Percentiles rank a stretch among this genome's conserved stretches.
Evolutionary conservation across 2,113 vertebrate genomes (phyloP).

Genomic region (Tenebrosternarchus preto): DNA sequence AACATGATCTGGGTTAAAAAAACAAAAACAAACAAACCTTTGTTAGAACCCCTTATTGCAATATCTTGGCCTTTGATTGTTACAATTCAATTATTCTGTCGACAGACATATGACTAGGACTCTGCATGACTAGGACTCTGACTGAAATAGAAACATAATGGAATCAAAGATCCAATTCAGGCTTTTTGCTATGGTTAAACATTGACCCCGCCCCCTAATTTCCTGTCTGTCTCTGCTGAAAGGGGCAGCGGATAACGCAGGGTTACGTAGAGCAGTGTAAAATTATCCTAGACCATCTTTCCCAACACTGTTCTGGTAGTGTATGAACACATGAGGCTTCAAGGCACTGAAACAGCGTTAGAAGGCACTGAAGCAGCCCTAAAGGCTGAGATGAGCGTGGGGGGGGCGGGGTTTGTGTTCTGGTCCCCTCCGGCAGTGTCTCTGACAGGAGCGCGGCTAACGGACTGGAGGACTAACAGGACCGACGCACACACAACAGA

Average conservation of each 20-base stretch:
- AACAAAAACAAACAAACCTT: constrained; percentile 14
- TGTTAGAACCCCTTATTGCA: constrained; percentile 28
- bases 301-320: not conserved
- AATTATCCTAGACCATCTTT: constrained; percentile 13
- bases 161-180: constrained; percentile 50
- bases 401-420: not conserved
- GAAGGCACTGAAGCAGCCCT: not conserved
- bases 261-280: not conserved
- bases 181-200: constrained; percentile 45
- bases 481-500: constrained; percentile 64
- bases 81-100: constrained; percentile 41
- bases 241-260: constrained; percentile 5
- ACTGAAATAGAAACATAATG: constrained; percentile 55
- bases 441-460: constrained; percentile 61
- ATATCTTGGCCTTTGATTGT: constrained; percentile 17
- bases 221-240: constrained; percentile 28
- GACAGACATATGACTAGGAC: constrained; percentile 51
- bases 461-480: constrained; percentile 57
- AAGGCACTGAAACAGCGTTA: constrained; percentile 29
- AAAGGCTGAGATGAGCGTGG: too few relatives aligned
- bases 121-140: constrained; percentile 32
- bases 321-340: constrained; percentile 22
- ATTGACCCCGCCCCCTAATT: constrained; percentile 48
- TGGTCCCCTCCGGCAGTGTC: not conserved
- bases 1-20: constrained; percentile 15